Evolutionary conservation across 2,888 invertebrate genomes (phyloP).

Genomic region (Xestia rhomboidea): DNA sequence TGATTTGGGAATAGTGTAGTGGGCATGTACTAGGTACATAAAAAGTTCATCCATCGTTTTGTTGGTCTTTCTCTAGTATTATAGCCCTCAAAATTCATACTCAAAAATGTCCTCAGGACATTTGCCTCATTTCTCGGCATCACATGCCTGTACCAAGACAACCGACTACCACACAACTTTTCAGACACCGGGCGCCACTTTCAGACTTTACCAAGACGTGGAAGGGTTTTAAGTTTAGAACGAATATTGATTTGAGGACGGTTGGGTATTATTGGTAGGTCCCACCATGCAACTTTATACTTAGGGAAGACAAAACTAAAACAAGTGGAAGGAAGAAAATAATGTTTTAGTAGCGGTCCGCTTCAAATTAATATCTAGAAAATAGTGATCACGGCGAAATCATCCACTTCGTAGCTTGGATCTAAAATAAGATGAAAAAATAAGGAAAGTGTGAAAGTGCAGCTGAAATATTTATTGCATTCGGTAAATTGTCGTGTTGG

Average conservation of each 20-base stretch:
- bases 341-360: neutral
- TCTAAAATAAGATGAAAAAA: slow-evolving; percentile 35
- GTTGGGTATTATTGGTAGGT: neutral
- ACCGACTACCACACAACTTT: no score
- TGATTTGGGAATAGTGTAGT: no score
- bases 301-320: neutral
- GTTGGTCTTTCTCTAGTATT: no score
- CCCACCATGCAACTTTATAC: neutral
- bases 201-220: neutral
- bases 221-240: neutral
- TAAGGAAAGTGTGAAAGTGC: slow-evolving; percentile 39
- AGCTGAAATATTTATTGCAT: slow-evolving; percentile 62
- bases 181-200: neutral
- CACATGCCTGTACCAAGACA: neutral
- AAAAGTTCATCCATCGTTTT: no score
- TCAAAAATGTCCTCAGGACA: no score
- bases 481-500: slow-evolving; percentile 69
- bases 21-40: no score
- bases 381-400: neutral
- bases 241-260: neutral
- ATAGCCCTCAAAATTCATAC: no score
- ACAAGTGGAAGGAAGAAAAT: neutral
- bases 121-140: neutral
- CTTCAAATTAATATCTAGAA: neutral
- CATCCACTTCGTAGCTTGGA: neutral